Evolutionary conservation across 2,113 vertebrate genomes (phyloP).

Genomic region (Syrrhaptes paradoxus): DNA sequence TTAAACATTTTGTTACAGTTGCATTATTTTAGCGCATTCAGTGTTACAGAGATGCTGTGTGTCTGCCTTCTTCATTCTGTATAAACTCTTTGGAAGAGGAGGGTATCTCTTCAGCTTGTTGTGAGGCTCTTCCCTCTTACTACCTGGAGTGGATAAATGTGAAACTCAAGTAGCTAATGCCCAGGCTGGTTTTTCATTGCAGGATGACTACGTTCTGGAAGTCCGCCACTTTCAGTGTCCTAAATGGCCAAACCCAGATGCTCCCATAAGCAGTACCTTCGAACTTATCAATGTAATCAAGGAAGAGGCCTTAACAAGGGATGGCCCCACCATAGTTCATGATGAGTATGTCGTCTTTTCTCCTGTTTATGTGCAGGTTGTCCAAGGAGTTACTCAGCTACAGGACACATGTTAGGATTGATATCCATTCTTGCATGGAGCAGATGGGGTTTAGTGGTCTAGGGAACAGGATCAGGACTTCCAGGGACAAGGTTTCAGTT

Average conservation of each 20-base stretch:
- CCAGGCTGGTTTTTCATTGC: conserved; percentile 35
- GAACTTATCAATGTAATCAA: conserved; percentile 99
- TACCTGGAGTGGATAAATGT: not conserved
- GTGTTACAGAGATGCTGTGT: not conserved
- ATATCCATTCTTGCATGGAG: not conserved
- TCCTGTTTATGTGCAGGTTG: not conserved
- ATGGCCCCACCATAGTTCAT: conserved; percentile 97
- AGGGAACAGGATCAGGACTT: not conserved
- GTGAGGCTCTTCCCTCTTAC: not conserved
- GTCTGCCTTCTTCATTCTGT: not conserved
- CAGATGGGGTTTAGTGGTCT: not conserved
- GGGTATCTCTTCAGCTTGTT: not conserved
- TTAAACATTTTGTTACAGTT: not conserved
- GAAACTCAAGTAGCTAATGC: not conserved
- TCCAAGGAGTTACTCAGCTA: not conserved
- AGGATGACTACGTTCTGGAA: conserved; percentile 99
- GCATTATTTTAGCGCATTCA: not conserved
- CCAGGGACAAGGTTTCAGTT: not conserved
- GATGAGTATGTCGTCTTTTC: conserved; percentile 88
- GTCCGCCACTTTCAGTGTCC: conserved; percentile 99
- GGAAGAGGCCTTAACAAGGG: conserved; percentile 96
- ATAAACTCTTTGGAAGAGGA: not conserved
- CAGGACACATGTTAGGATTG: not conserved
- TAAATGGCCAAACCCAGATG: conserved; percentile 96
- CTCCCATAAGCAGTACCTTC: conserved; percentile 95